Percentiles rank a stretch among this genome's conserved stretches.
phyloP scores from a whole-genome alignment of 2,113 vertebrate genomes.

The Cairina moschata region DNA sequence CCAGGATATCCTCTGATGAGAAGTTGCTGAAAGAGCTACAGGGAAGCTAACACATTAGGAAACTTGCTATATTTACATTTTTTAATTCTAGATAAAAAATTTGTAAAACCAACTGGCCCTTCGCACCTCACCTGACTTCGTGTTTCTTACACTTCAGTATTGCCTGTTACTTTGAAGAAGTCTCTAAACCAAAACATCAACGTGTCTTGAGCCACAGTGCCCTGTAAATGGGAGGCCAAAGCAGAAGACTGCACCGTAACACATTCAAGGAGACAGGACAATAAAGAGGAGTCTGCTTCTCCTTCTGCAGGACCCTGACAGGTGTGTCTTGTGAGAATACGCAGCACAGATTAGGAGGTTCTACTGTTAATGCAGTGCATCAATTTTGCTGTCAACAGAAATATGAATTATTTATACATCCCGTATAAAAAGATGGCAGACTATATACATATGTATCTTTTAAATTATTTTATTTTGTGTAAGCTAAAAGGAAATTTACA shows the following conservation, averaged over 20 bases:
- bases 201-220: background rate
- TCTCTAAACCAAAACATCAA: background rate
- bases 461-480: slow-evolving; percentile 99
- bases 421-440: slow-evolving; percentile 38
- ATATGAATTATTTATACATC: background rate
- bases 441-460: slow-evolving; percentile 77
- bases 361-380: background rate
- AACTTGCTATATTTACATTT: background rate
- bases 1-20: background rate
- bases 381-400: background rate
- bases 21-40: background rate
- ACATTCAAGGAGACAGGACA: background rate
- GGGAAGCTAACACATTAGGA: background rate
- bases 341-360: background rate
- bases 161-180: background rate
- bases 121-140: background rate
- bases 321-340: background rate
- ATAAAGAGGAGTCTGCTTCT: background rate
- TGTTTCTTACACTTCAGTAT: background rate
- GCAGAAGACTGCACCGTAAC: background rate
- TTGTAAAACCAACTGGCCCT: background rate
- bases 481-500: slow-evolving; percentile 99
- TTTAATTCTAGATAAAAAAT: background rate
- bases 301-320: background rate
- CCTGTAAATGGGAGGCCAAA: background rate